Evolutionary conservation across 2,888 invertebrate species (phyloP).

Genomic region (Drosophila helvetica): DNA sequence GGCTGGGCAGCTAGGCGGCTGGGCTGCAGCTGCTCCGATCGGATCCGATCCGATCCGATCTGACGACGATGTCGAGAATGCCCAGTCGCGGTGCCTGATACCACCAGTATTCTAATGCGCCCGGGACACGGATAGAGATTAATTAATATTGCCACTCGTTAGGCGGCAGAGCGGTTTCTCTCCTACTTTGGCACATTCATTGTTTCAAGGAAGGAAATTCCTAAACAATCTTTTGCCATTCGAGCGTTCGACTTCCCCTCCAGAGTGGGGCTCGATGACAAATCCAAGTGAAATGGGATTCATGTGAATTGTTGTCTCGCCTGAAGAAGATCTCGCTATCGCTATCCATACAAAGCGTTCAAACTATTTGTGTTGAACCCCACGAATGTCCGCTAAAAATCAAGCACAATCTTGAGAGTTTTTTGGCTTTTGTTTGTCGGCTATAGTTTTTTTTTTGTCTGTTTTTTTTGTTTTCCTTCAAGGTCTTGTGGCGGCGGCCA

Average conservation of each 20-base stretch:
- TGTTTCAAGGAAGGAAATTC: constrained; percentile 37
- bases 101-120: constrained; percentile 64
- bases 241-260: no score
- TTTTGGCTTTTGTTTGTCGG: constrained; percentile 20
- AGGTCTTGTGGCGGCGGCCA: constrained; percentile 48
- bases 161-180: constrained; percentile 9
- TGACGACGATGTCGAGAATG: constrained; percentile 40
- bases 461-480: constrained; percentile 28
- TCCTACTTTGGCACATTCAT: constrained; percentile 27
- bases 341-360: constrained; percentile 1
- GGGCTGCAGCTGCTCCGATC: constrained; percentile 41
- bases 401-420: constrained; percentile 42
- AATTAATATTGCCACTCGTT: constrained; percentile 58
- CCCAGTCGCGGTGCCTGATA: constrained; percentile 48
- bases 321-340: background rate
- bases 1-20: no score
- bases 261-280: no score
- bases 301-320: constrained; percentile 13
- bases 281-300: background rate
- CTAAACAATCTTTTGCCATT: background rate
- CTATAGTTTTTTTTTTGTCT: constrained; percentile 17
- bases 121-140: constrained; percentile 49
- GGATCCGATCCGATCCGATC: constrained; percentile 13
- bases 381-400: constrained; percentile 41
- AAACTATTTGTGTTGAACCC: constrained; percentile 25